These are phyloP conservation scores for Denticeps clupeoides DNA, from an alignment of 2,797 vertebrate species.

Conservation along the genomic window DNA sequence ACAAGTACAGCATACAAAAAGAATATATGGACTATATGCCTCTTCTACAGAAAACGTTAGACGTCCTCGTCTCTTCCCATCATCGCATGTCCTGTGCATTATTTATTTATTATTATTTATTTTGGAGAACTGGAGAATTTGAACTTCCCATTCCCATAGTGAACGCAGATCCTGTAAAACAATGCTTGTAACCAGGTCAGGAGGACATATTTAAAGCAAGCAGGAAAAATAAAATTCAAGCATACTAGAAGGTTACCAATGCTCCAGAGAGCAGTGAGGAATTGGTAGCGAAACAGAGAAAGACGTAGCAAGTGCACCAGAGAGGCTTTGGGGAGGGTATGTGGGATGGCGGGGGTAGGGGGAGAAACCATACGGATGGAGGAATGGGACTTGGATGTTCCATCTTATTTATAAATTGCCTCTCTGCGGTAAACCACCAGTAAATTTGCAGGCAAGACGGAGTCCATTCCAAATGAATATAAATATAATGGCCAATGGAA, in stretches of 20 bases:
- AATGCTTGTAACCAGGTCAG: slow-evolving; percentile 11
- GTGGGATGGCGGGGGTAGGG: neutral
- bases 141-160: neutral
- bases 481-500: slow-evolving; percentile 33
- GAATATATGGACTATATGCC: too few relatives aligned
- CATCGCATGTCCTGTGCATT: too few relatives aligned
- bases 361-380: neutral
- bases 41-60: too few relatives aligned
- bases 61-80: too few relatives aligned
- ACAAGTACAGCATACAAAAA: too few relatives aligned
- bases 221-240: neutral
- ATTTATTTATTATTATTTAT: too few relatives aligned
- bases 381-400: slow-evolving; percentile 15
- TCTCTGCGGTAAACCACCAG: slow-evolving; percentile 28
- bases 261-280: neutral
- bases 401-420: slow-evolving; percentile 34
- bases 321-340: slow-evolving; percentile 1
- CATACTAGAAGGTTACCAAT: neutral
- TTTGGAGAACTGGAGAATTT: too few relatives aligned
- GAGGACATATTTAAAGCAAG: slow-evolving; percentile 4
- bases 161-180: neutral
- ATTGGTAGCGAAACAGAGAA: neutral
- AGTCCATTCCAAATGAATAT: slow-evolving; percentile 40
- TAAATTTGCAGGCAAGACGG: slow-evolving; percentile 40
- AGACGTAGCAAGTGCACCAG: neutral